phyloP scores from a whole-genome alignment of 2,888 invertebrate genomes.

The Callinectes sapidus region DNA sequence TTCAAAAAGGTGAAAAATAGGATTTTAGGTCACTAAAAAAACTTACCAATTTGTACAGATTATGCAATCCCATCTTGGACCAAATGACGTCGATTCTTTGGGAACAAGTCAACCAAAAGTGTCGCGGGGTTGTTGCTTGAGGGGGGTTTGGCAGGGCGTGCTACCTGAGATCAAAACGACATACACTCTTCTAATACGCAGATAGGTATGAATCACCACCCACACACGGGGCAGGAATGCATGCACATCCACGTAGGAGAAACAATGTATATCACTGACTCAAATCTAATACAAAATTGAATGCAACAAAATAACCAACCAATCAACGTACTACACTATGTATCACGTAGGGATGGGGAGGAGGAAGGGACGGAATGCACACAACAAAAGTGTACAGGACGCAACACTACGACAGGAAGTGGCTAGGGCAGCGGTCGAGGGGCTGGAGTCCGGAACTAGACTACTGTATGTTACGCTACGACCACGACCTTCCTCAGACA shows the following conservation, averaged over 20 bases:
- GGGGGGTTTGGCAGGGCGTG: constrained; percentile 46
- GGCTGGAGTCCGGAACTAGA: neutral
- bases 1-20: constrained; percentile 40
- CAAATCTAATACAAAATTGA: constrained; percentile 21
- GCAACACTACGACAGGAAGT: constrained; percentile 15
- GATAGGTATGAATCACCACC: neutral
- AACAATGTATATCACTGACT: neutral
- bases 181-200: constrained; percentile 18
- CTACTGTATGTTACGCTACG: neutral
- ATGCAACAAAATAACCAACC: neutral
- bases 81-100: constrained; percentile 51
- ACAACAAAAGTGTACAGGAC: constrained; percentile 13
- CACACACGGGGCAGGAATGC: neutral
- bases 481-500: neutral
- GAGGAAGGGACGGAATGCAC: constrained; percentile 25
- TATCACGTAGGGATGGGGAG: constrained; percentile 20
- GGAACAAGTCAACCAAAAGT: constrained; percentile 54
- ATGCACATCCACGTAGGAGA: neutral
- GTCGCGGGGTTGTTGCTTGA: constrained; percentile 41
- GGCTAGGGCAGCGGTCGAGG: constrained; percentile 11
- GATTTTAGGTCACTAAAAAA: constrained; percentile 38
- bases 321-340: constrained; percentile 11
- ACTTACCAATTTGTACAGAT: constrained; percentile 66
- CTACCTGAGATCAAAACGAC: constrained; percentile 43
- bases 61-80: constrained; percentile 62